A percentile compares a stretch with the other conserved stretches of the same genome.
These are phyloP conservation scores for Akabosia matsudoensis DNA, from an alignment of 1,140 invertebrate genomes.

Conservation along the genomic window DNA sequence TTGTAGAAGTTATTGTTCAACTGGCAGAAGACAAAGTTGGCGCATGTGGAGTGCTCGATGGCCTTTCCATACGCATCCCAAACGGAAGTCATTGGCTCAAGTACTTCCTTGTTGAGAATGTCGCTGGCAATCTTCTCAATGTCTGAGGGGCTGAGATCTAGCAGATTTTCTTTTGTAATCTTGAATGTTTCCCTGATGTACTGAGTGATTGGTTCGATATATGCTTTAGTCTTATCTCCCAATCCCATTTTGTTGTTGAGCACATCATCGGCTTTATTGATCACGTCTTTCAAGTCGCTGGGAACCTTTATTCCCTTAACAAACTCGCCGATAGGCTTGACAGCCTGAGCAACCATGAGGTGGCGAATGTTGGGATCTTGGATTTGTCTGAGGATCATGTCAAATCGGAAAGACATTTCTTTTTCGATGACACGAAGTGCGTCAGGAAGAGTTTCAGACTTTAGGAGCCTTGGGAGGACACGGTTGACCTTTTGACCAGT, in stretches of 20 bases:
- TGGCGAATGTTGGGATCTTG: conserved; percentile 36
- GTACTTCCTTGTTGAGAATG: conserved; percentile 43
- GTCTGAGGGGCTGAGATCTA: conserved; percentile 40
- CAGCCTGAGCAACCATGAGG: conserved; percentile 38
- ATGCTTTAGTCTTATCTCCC: conserved; percentile 38
- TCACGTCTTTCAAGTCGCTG: conserved; percentile 38
- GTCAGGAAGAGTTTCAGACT: conserved; percentile 41
- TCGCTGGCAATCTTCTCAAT: conserved; percentile 43
- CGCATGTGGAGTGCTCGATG: conserved; percentile 33
- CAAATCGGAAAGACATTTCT: conserved; percentile 44
- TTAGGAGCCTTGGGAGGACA: conserved; percentile 42
- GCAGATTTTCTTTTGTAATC: conserved; percentile 38
- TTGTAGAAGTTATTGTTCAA: conserved; percentile 43
- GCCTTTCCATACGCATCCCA: conserved; percentile 43
- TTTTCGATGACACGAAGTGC: conserved; percentile 44
- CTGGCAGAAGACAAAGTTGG: conserved; percentile 45
- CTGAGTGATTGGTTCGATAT: conserved; percentile 37
- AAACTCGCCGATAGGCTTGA: conserved; percentile 40
- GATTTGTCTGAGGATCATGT: conserved; percentile 41
- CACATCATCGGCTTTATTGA: conserved; percentile 42
- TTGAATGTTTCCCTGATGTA: conserved; percentile 44
- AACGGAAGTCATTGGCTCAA: conserved; percentile 37
- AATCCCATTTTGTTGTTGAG: conserved; percentile 44
- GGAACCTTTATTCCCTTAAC: conserved; percentile 37
- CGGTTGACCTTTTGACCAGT: conserved; percentile 40